Conservation (phyloP, 2,113 vertebrate species). For the Corythornis madagascariensis region DNA sequence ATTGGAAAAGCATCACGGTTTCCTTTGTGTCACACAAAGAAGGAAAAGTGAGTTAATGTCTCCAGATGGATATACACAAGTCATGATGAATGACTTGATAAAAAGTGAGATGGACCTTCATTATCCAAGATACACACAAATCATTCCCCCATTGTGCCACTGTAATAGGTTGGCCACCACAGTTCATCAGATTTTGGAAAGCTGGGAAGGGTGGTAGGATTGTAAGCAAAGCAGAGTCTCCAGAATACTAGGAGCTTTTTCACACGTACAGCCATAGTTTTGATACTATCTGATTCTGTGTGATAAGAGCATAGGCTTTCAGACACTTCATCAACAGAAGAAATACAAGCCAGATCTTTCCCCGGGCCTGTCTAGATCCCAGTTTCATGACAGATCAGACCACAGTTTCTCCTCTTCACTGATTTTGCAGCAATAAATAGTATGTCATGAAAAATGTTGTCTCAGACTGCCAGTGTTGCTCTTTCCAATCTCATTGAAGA, state of each 20-base stretch:
- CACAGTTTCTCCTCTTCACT: not conserved
- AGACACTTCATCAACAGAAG: not conserved
- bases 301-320: not conserved
- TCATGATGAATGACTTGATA: rapidly evolving
- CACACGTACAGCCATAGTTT: not conserved
- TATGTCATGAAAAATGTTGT: not conserved
- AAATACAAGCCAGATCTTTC: not conserved
- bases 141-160: rapidly evolving
- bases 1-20: rapidly evolving
- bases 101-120: not conserved
- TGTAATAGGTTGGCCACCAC: not conserved
- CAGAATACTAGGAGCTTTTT: not conserved
- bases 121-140: not conserved
- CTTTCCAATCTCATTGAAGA: not conserved
- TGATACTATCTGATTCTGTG: not conserved
- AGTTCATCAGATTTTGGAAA: not conserved
- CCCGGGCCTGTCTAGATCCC: not conserved
- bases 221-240: not conserved
- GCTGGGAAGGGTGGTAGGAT: not conserved
- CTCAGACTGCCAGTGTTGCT: not conserved
- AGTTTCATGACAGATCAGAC: not conserved
- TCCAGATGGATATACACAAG: not conserved
- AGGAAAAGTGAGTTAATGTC: not conserved
- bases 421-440: not conserved
- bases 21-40: rapidly evolving